Evolutionary conservation across 2,113 vertebrate species (phyloP).

Genomic region (Istiophorus platypterus): DNA sequence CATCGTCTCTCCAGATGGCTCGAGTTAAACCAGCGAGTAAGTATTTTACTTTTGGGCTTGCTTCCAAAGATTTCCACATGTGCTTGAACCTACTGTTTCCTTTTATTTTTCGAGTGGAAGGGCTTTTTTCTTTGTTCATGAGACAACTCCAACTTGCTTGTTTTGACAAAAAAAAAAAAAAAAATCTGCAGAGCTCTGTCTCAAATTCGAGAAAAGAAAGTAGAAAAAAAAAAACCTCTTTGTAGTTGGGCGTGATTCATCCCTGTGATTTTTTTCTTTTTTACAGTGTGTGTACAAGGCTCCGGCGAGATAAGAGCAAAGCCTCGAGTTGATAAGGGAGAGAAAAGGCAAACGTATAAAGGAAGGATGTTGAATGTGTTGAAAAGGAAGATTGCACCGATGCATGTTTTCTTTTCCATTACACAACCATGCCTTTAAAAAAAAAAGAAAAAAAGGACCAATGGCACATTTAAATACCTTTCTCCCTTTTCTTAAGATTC

Average conservation of each 20-base stretch:
- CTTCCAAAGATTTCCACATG: constrained; percentile 49
- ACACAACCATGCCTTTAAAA: neutral
- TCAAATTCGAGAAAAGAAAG: constrained; percentile 27
- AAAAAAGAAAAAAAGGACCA: neutral
- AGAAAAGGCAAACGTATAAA: constrained; percentile 35
- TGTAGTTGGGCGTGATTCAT: constrained; percentile 43
- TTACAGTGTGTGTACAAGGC: constrained; percentile 44
- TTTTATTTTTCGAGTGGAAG: neutral
- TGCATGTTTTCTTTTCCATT: constrained; percentile 38
- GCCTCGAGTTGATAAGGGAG: constrained; percentile 45
- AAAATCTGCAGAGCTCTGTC: constrained; percentile 16
- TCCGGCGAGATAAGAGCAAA: constrained; percentile 54
- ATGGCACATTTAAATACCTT: constrained; percentile 35
- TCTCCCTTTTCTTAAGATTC: constrained; percentile 4
- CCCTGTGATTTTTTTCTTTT: constrained; percentile 52
- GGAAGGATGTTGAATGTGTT: neutral
- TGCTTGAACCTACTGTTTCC: constrained; percentile 1
- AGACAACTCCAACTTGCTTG: constrained; percentile 17
- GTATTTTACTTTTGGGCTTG: constrained; percentile 53
- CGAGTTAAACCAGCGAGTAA: constrained; percentile 57
- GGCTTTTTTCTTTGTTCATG: constrained; percentile 40
- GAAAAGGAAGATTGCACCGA: constrained; percentile 25
- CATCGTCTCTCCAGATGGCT: constrained; percentile 62
- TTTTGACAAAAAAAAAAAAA: too few relatives aligned
- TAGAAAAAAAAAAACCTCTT: constrained; percentile 43